phyloP scores from a whole-genome alignment of 2,888 invertebrate genomes.

The Tolmerus cingulatus region DNA sequence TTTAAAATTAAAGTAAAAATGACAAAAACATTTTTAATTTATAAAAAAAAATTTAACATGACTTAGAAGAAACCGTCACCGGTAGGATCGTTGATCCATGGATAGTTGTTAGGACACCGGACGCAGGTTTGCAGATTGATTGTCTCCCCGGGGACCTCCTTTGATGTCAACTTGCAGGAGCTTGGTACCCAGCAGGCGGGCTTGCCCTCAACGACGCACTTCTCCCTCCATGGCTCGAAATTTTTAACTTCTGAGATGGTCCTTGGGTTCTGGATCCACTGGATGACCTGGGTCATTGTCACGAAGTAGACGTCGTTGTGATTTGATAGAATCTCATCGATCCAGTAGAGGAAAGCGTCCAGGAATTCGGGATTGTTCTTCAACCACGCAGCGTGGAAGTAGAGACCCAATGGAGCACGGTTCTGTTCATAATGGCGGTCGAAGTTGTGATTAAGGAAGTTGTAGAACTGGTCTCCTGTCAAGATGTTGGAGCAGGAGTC shows the following conservation, averaged over 20 bases:
- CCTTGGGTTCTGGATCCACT: constrained; percentile 93
- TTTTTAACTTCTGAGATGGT: constrained; percentile 85
- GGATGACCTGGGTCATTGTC: constrained; percentile 95
- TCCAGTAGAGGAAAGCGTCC: constrained; percentile 92
- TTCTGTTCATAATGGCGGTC: constrained; percentile 91
- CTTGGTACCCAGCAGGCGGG: constrained; percentile 89
- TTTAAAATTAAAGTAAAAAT: constrained; percentile 24
- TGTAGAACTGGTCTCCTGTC: constrained; percentile 92
- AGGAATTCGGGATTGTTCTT: constrained; percentile 92
- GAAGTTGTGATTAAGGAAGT: constrained; percentile 92
- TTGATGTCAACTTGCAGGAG: constrained; percentile 89
- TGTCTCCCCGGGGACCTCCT: constrained; percentile 93
- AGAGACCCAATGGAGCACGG: constrained; percentile 86
- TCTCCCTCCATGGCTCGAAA: constrained; percentile 95
- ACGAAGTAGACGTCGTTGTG: constrained; percentile 94
- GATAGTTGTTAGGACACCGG: constrained; percentile 92
- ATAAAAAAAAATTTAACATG: constrained; percentile 53
- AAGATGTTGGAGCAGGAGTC: constrained; percentile 94
- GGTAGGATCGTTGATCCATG: constrained; percentile 91
- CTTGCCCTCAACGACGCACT: constrained; percentile 85
- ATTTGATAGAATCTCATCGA: constrained; percentile 84
- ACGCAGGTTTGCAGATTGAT: constrained; percentile 93
- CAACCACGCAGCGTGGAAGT: constrained; percentile 94
- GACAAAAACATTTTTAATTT: constrained; percentile 32
- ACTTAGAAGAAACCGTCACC: constrained; percentile 79